Evolutionary conservation across 2,888 invertebrate genomes (phyloP), one percentile per base, ranked within the genome.

Genomic region (Cacoxenus indagator): DNA sequence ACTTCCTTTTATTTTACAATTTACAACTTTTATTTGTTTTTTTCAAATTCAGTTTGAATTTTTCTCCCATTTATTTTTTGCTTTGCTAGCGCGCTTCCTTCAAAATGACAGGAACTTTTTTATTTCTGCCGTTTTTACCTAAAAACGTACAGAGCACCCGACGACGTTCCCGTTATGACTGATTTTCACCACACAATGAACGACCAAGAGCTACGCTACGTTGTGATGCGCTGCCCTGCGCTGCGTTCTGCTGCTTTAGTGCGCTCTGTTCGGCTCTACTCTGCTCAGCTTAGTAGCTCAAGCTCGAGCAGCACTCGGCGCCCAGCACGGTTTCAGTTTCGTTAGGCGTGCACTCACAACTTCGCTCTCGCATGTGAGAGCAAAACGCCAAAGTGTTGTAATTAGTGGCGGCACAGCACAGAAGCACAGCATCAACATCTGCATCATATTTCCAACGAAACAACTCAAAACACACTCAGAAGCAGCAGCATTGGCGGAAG

Each of bases 141-240:
- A 76, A 75, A n/a, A 76, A 81, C 86, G 84, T 85, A 81, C 84
- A 86, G 87, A 87, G 83, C 84, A 86, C 87, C 87, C 87, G 87
- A 86, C 87, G 87, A 88, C 88, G 88, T 86, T 87, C 88, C 87
- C 88, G 87, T 84, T 87, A 85, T 84, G 85, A 88, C 88, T 88
- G 86, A 87, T 84, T 85, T 84, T 85, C 86, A 86, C 85, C 86
- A 85, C 82, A 77, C 70, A 71, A 31, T 61, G 22, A n/a, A 48
- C 37, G 51, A 46, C 45, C 46, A 66, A 69, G 67, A 66, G 61
- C 48, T 65, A 22, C 65, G 51, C 17, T 22, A 22, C 51, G 17
- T 9, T 11, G n/a, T 17, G 4, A 14, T 8, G 19, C 19, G 22
- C 24, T 51, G 19, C 51, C 22, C 22, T 17, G 3, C 22, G 51